Conservation (phyloP, 2,797 vertebrate species). For the Nyctalus aviator region DNA sequence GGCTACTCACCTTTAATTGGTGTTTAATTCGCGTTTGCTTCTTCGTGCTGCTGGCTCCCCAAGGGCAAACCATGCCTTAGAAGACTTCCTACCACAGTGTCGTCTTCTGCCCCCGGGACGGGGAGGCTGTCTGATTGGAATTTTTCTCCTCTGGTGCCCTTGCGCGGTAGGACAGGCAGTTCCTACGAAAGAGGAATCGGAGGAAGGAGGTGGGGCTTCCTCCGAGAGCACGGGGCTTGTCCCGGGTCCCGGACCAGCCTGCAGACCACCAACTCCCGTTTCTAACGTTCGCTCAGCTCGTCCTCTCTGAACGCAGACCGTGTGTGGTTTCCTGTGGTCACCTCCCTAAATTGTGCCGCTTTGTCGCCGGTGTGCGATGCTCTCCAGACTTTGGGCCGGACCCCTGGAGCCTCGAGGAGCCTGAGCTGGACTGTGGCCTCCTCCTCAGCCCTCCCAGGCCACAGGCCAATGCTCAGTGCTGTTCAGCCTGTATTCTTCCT, state of each 20-base stretch:
- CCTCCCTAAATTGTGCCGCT: accelerated
- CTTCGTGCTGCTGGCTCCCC: neutral
- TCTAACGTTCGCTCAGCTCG: neutral
- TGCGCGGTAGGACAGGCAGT: neutral
- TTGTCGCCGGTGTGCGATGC: neutral
- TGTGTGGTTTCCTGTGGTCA: accelerated
- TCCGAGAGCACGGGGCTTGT: neutral
- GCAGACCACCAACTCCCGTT: neutral
- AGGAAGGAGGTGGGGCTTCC: neutral
- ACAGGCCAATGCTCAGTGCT: neutral
- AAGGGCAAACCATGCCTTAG: neutral
- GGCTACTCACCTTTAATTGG: neutral
- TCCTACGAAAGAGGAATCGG: neutral
- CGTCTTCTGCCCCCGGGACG: neutral
- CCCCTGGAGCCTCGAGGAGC: neutral
- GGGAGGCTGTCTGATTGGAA: neutral
- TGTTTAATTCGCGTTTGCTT: neutral
- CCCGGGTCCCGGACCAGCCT: neutral
- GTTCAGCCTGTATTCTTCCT: neutral
- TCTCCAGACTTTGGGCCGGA: neutral
- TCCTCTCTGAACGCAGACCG: neutral
- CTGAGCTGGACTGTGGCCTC: neutral
- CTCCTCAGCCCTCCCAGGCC: neutral
- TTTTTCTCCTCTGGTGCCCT: neutral
- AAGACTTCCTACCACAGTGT: neutral